Evolutionary conservation across 2,113 vertebrate species (phyloP).

Genomic region (Orycteropus afer): DNA sequence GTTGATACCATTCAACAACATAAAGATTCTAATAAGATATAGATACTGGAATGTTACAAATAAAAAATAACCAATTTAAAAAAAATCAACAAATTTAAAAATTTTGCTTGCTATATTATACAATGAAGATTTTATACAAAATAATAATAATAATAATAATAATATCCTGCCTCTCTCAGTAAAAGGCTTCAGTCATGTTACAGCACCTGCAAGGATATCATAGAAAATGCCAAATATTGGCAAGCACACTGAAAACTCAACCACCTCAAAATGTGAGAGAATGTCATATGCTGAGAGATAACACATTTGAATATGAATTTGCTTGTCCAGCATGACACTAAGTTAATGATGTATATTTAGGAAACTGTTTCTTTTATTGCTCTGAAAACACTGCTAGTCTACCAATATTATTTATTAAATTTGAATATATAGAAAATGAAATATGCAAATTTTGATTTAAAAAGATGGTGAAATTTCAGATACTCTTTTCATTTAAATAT

Average conservation of each 20-base stretch:
- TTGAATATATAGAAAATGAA: neutral
- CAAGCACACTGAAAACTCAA: neutral
- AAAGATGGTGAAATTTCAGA: constrained; percentile 2
- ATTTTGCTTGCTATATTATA: neutral
- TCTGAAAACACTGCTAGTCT: neutral
- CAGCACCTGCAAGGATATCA: neutral
- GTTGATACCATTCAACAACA: neutral
- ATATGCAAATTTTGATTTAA: neutral
- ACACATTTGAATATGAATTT: constrained; percentile 23
- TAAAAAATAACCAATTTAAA: neutral
- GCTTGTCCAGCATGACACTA: neutral
- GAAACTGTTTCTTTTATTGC: constrained; percentile 18
- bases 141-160: no score
- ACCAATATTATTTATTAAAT: constrained; percentile 22
- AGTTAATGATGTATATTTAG: neutral
- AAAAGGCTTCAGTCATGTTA: neutral
- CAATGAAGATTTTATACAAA: neutral
- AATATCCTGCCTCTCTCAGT: neutral
- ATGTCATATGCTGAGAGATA: neutral
- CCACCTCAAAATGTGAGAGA: neutral
- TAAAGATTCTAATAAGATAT: neutral
- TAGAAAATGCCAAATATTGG: constrained; percentile 32
- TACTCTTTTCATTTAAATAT: constrained; percentile 13
- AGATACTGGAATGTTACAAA: neutral
- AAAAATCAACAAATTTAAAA: neutral